phyloP scores from a whole-genome alignment of 1,140 invertebrate genomes.

The Carposina sasakii region DNA sequence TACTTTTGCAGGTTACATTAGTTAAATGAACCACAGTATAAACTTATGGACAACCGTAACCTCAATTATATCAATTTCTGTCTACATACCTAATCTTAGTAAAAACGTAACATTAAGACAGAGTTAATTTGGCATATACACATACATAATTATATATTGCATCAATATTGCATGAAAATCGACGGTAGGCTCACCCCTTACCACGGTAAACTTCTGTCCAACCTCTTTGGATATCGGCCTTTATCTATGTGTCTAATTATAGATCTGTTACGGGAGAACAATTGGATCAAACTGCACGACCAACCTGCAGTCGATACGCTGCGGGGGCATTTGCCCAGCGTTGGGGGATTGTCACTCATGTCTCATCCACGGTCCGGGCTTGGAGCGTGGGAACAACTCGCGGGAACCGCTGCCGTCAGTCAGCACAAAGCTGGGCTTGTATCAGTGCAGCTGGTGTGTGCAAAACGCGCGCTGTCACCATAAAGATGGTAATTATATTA shows the following conservation, averaged over 20 bases:
- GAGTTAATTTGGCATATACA: too few species aligned
- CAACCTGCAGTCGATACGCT: constrained; percentile 89
- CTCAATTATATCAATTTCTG: too few species aligned
- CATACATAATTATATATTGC: background rate
- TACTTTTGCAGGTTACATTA: too few species aligned
- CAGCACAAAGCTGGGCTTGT: constrained; percentile 82
- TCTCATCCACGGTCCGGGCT: constrained; percentile 79
- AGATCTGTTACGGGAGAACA: constrained; percentile 87
- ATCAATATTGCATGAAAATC: too few species aligned
- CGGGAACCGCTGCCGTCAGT: constrained; percentile 74
- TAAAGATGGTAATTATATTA: constrained; percentile 76
- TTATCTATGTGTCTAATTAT: too few species aligned
- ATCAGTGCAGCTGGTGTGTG: constrained; percentile 93
- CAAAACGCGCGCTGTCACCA: constrained; percentile 93
- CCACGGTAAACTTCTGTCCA: too few species aligned
- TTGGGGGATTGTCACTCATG: constrained; percentile 92
- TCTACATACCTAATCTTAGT: too few species aligned
- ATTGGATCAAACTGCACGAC: constrained; percentile 89
- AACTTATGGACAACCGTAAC: too few species aligned
- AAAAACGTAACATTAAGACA: too few species aligned
- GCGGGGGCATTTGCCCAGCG: constrained; percentile 90
- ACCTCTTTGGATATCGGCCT: constrained; percentile 14
- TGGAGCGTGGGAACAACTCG: constrained; percentile 29
- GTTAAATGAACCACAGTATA: too few species aligned
- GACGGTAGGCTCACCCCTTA: too few species aligned